Conservation (phyloP, 2,888 invertebrate genomes). For the Aproaerema taeniolella region DNA sequence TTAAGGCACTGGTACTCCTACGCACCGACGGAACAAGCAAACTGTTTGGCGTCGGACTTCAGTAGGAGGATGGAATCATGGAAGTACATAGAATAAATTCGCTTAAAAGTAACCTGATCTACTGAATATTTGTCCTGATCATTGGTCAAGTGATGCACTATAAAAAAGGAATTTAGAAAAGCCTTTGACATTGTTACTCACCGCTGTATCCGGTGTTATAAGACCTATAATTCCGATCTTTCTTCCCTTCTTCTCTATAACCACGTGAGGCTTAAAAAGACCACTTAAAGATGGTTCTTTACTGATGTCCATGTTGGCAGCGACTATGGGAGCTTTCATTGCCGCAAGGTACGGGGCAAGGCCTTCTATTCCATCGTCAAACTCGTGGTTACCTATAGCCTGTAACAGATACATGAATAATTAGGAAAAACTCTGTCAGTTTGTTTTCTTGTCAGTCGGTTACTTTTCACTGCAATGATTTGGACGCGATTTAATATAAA, state of each 20-base stretch:
- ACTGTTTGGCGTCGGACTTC: too few relatives aligned
- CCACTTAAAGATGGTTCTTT: conserved; percentile 80
- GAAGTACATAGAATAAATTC: too few relatives aligned
- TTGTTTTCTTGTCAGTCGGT: background rate
- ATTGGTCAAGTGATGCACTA: too few relatives aligned
- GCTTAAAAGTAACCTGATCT: too few relatives aligned
- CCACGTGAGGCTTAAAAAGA: conserved; percentile 78
- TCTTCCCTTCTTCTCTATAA: conserved; percentile 79
- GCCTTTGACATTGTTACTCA: conserved; percentile 32
- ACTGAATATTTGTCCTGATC: too few relatives aligned
- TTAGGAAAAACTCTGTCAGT: conserved; percentile 4
- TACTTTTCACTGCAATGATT: too few relatives aligned
- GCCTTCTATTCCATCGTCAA: conserved; percentile 85
- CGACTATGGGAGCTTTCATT: conserved; percentile 81
- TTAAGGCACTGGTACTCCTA: too few relatives aligned
- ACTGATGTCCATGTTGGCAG: conserved; percentile 83
- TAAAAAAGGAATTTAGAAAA: background rate
- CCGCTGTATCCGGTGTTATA: conserved; percentile 81
- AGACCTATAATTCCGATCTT: conserved; percentile 89
- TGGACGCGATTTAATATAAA: too few relatives aligned
- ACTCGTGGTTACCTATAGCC: conserved; percentile 93
- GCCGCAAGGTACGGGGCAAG: conserved; percentile 82
- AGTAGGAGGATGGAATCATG: too few relatives aligned
- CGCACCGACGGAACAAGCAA: too few relatives aligned
- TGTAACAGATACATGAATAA: conserved; percentile 44